These are phyloP conservation scores for Mesorhabditis sp. DNA, from an alignment of 2,888 invertebrate species.

Conservation along the genomic window DNA sequence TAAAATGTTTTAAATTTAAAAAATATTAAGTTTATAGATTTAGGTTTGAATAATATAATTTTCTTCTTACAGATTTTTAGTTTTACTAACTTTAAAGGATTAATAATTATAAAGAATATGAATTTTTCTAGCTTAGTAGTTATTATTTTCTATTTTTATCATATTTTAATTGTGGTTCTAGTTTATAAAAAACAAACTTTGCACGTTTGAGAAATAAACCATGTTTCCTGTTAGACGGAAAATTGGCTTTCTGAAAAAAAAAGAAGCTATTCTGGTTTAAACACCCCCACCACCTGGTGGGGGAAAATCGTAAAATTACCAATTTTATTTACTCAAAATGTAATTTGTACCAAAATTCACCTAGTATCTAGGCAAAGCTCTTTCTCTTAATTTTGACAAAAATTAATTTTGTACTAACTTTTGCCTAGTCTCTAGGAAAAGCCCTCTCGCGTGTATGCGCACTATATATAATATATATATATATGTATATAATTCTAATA, in stretches of 20 bases:
- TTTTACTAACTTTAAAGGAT: constrained; percentile 20
- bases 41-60: constrained; percentile 31
- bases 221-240: no score
- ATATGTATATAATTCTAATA: constrained; percentile 13
- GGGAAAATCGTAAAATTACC: no score
- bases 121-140: constrained; percentile 29
- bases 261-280: no score
- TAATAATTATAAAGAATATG: constrained; percentile 37
- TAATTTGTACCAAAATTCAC: no score
- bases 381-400: no score
- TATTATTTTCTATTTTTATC: constrained; percentile 27
- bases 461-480: constrained; percentile 10
- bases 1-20: constrained; percentile 31
- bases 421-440: no score
- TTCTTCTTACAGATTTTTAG: constrained; percentile 27
- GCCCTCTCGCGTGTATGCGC: no score
- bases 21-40: constrained; percentile 38
- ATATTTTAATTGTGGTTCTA: constrained; percentile 34
- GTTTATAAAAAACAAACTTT: constrained; percentile 40
- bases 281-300: no score
- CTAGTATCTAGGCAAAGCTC: no score
- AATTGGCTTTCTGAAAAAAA: no score
- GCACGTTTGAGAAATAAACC: constrained; percentile 17
- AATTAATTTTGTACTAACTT: no score
- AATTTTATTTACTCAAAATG: no score